Conservation (phyloP, 2,888 invertebrate genomes). For the Synergus japonicus region DNA sequence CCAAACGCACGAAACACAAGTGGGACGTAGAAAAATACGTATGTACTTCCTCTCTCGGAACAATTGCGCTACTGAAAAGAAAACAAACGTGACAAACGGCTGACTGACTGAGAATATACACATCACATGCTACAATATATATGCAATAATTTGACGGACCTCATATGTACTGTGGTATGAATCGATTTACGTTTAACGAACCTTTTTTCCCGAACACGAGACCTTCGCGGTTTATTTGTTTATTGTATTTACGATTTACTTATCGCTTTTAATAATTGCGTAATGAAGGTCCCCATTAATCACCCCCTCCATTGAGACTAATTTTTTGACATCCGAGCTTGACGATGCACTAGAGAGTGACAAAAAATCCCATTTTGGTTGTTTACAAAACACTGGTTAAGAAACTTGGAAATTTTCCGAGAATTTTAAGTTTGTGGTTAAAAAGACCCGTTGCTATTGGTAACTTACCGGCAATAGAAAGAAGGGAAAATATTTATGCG, state of each 20-base stretch:
- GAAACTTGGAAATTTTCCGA: slow-evolving; percentile 27
- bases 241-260: slow-evolving; percentile 38
- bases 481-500: too few relatives aligned
- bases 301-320: not conserved
- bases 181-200: slow-evolving; percentile 10
- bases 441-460: not conserved
- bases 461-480: not conserved
- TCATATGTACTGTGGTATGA: not conserved
- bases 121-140: slow-evolving; percentile 37
- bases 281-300: slow-evolving; percentile 29
- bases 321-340: slow-evolving; percentile 29
- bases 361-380: slow-evolving; percentile 32
- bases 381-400: slow-evolving; percentile 36
- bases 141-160: not conserved
- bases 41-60: slow-evolving; percentile 34
- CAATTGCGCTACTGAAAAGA: slow-evolving; percentile 42
- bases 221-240: slow-evolving; percentile 29
- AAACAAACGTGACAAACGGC: slow-evolving; percentile 38
- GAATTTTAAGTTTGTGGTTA: slow-evolving; percentile 26
- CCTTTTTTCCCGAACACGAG: slow-evolving; percentile 14
- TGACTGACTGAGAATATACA: slow-evolving; percentile 14
- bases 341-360: slow-evolving; percentile 21
- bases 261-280: slow-evolving; percentile 29
- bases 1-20: slow-evolving; percentile 20
- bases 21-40: slow-evolving; percentile 34